Evolutionary conservation across 2,113 vertebrate species (phyloP), one percentile per base, ranked within the genome.

Genomic region (Corythaeola cristata): DNA sequence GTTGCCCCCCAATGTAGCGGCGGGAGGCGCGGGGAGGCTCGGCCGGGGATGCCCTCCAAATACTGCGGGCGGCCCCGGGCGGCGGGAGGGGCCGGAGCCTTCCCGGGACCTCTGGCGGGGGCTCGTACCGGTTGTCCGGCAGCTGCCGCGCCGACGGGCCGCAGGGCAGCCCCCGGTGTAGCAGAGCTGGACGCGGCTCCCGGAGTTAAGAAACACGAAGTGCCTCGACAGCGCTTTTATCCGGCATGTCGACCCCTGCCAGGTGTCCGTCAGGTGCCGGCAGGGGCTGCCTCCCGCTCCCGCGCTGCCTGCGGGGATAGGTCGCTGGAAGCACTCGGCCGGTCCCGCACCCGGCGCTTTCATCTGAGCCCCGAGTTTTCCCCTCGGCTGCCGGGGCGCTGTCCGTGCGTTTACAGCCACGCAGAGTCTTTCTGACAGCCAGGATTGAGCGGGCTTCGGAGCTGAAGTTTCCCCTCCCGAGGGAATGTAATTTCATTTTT

Each of bases 121-220:
- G 27, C 16, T 79, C 23, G 10, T 8, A 8, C 6, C 9, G 66
- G 13, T 41, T 6, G 13, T 4, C 52, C 39, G 72, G 52, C 53
- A 33, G 67, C 72, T 15, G 12, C 62, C 19, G 21, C 55, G 2
- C 22, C 67, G 71, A 28, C 45, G 35, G 50, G 47, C 3, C 7
- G 28, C 47, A 30, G 28, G 18, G 17, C 47, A 4, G 21, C 49
- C 12, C 28, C 15, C 18, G 20, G 30, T 13, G 59, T 12, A 11
- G 33, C 30, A 3, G 37, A 60, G 35, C 26, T 4, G 9, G 45
- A 30, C 35, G 55, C 8, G 60, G 63, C 12, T 72, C 39, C 21
- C 4, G 5, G 64, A 74, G 64, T 80, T 60, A 0, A 0, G 59
- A 47, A 24, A 4, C 30, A 3, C 22, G 0, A 6, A 68, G 83